Percentiles rank a stretch among this genome's conserved stretches.
Evolutionary conservation across 2,888 invertebrate genomes (phyloP).

Genomic region (Diabrotica balteata): DNA sequence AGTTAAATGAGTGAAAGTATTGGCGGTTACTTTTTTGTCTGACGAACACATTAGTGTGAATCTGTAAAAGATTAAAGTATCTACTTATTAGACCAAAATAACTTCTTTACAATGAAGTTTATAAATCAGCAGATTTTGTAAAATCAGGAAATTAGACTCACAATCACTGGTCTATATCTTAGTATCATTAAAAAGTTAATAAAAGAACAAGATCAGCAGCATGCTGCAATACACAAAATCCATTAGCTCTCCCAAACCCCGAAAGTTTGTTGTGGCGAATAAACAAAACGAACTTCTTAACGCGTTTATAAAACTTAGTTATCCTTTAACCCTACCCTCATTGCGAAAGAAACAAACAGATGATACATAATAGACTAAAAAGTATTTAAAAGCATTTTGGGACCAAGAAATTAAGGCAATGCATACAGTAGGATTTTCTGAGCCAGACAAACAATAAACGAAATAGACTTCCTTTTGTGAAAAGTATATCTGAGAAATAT

Average conservation of each 20-base stretch:
- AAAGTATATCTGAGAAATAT: too few relatives aligned
- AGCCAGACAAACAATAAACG: not conserved
- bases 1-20: too few relatives aligned
- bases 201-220: not conserved
- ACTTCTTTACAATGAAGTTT: too few relatives aligned
- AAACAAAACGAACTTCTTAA: conserved; percentile 35
- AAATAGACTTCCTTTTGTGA: too few relatives aligned
- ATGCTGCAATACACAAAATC: conserved; percentile 29
- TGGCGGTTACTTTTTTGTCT: too few relatives aligned
- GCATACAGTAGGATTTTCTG: not conserved
- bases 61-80: too few relatives aligned
- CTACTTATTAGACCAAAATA: too few relatives aligned
- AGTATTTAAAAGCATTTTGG: conserved; percentile 58
- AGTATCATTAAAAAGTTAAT: not conserved
- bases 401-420: conserved; percentile 40
- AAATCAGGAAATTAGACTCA: too few relatives aligned
- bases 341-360: conserved; percentile 42
- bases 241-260: conserved; percentile 27
- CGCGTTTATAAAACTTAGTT: conserved; percentile 45
- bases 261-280: conserved; percentile 32
- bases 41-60: too few relatives aligned
- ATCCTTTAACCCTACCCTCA: conserved; percentile 41
- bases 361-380: conserved; percentile 50
- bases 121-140: too few relatives aligned
- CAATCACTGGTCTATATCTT: too few relatives aligned